Percentiles rank a stretch among this genome's conserved stretches.
phyloP scores from a whole-genome alignment of 2,888 invertebrate genomes.

The Lithosia quadra region DNA sequence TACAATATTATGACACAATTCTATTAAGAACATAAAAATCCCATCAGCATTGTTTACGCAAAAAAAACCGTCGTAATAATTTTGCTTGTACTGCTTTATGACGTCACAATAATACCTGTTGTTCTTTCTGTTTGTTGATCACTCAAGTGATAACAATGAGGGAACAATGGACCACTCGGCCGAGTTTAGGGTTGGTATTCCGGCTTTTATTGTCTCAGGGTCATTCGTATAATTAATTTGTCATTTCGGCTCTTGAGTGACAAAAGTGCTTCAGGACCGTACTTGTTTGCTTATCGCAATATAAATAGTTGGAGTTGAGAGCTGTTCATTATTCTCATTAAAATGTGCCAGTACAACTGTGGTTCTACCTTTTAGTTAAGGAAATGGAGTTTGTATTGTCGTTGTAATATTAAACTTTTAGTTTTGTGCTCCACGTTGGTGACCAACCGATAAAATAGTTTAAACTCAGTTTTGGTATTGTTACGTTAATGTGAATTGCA shows the following conservation, averaged over 20 bases:
- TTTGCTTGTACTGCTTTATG: conserved; percentile 39
- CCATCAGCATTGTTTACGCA: conserved; percentile 46
- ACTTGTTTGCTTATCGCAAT: conserved; percentile 49
- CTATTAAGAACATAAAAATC: conserved; percentile 46
- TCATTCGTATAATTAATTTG: conserved; percentile 57
- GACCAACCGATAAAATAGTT: background rate
- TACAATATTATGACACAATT: conserved; percentile 39
- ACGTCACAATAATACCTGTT: conserved; percentile 50
- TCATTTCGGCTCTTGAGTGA: conserved; percentile 48
- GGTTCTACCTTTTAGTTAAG: conserved; percentile 19
- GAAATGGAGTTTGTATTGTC: conserved; percentile 1
- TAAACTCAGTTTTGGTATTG: background rate
- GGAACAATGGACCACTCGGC: conserved; percentile 48
- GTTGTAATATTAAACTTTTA: background rate
- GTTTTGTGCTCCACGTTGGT: background rate
- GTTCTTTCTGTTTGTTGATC: conserved; percentile 49
- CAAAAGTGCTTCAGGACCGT: conserved; percentile 39
- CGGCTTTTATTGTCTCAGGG: conserved; percentile 50
- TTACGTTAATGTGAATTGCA: background rate
- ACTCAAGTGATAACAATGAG: conserved; percentile 50
- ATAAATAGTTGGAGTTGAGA: conserved; percentile 47
- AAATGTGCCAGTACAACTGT: conserved; percentile 31
- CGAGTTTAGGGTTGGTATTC: conserved; percentile 51
- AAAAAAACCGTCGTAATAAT: conserved; percentile 47
- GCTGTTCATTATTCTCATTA: conserved; percentile 33